Conservation (phyloP, 2,888 invertebrate species). For the Ophraella communa region DNA sequence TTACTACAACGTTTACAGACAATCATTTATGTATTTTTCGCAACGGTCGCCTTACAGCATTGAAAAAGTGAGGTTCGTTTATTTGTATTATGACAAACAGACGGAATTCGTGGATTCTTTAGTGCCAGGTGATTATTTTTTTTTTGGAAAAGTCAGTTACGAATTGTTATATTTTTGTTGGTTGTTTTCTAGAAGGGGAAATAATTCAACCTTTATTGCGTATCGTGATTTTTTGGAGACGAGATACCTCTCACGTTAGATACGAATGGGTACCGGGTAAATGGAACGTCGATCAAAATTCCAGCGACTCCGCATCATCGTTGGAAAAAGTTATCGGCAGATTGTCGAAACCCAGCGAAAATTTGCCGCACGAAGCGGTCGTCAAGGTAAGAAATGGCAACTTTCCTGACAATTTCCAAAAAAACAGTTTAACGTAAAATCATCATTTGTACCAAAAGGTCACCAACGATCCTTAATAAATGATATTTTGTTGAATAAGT, state of each 20-base stretch:
- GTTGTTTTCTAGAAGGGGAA: constrained; percentile 62
- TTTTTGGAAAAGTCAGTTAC: background rate
- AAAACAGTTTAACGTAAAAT: no score
- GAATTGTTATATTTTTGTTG: no score
- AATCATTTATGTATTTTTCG: constrained; percentile 75
- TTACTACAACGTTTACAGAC: constrained; percentile 68
- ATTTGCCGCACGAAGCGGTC: constrained; percentile 77
- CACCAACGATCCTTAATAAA: no score
- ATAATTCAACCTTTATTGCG: constrained; percentile 73
- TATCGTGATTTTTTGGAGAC: constrained; percentile 89
- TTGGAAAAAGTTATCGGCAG: constrained; percentile 76
- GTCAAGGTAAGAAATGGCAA: constrained; percentile 72
- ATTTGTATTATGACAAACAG: constrained; percentile 86
- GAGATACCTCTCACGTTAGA: constrained; percentile 83
- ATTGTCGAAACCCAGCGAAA: constrained; percentile 75
- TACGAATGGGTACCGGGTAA: constrained; percentile 88
- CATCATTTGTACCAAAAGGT: no score
- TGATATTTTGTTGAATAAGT: no score
- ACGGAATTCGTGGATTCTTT: constrained; percentile 80
- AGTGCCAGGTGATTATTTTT: constrained; percentile 62
- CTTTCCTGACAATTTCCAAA: no score
- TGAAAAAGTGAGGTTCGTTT: constrained; percentile 82
- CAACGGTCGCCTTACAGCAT: constrained; percentile 68
- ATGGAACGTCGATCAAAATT: constrained; percentile 66
- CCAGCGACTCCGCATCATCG: constrained; percentile 76